Conservation (phyloP, 1,140 invertebrate genomes). For the Hyphantria cunea region DNA sequence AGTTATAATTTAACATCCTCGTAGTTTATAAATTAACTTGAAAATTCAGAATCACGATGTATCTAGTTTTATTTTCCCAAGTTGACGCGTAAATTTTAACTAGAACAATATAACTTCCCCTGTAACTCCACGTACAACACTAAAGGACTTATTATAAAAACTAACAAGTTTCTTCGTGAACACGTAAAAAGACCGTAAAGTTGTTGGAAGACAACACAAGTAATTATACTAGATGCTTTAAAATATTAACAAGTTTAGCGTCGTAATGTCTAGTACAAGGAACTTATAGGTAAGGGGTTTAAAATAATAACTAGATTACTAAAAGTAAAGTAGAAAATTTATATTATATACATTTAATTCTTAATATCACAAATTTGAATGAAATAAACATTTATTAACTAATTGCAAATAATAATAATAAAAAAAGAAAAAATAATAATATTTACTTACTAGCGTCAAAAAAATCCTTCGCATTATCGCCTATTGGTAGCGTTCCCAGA, state of each 20-base stretch:
- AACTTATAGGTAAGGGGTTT: no score
- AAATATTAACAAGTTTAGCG: not conserved
- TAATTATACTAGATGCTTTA: not conserved
- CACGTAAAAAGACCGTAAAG: constrained; percentile 10
- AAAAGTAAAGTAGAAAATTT: no score
- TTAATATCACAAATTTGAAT: no score
- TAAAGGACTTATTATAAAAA: constrained; percentile 28
- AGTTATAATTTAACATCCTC: not conserved
- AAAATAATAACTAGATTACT: no score
- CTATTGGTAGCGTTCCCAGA: no score
- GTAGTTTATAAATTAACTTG: not conserved
- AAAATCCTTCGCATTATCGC: no score
- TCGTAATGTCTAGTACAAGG: not conserved
- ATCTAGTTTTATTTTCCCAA: constrained; percentile 8
- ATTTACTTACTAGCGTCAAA: no score
- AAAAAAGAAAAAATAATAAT: no score
- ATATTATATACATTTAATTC: no score
- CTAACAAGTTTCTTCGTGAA: constrained; percentile 17
- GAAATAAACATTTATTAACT: no score
- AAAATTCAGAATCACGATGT: not conserved
- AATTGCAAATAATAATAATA: no score
- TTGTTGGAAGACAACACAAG: constrained; percentile 6
- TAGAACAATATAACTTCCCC: constrained; percentile 21
- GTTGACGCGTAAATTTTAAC: constrained; percentile 16
- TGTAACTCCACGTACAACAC: constrained; percentile 4